A percentile compares a stretch with the other conserved stretches of the same genome.
These are phyloP conservation scores for Tenthredo mesomela DNA, from an alignment of 2,888 invertebrate genomes.

Conservation along the genomic window DNA sequence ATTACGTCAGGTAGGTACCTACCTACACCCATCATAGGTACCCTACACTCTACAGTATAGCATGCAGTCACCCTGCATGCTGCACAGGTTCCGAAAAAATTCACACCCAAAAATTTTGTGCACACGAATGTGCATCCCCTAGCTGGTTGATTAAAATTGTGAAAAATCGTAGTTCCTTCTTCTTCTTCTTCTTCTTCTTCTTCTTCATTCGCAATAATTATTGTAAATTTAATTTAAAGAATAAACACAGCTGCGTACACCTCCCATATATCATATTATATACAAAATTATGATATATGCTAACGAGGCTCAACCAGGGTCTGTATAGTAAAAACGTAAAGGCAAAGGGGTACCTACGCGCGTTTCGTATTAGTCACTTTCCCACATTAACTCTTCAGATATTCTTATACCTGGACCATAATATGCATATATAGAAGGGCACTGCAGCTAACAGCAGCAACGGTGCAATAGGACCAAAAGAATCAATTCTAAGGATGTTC, in stretches of 20 bases:
- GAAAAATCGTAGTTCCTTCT: neutral
- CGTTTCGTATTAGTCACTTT: neutral
- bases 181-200: too few species aligned
- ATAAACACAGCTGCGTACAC: neutral
- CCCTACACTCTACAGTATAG: neutral
- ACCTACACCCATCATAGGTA: neutral
- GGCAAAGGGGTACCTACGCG: slow-evolving; percentile 4
- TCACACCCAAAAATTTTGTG: neutral
- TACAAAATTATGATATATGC: slow-evolving; percentile 15
- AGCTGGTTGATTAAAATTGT: neutral
- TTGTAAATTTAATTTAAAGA: too few species aligned
- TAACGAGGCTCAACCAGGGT: neutral
- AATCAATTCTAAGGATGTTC: neutral
- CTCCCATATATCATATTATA: neutral
- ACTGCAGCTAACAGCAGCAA: neutral
- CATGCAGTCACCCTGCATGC: neutral
- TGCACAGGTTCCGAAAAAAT: neutral
- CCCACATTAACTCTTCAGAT: slow-evolving; percentile 46
- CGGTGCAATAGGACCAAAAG: neutral
- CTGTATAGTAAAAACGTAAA: neutral
- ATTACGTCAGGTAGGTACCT: neutral
- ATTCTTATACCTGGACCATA: slow-evolving; percentile 47
- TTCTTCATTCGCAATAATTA: too few species aligned
- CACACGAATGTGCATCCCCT: neutral
- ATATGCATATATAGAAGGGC: neutral